Percentiles rank a stretch among this genome's conserved stretches.
phyloP scores from a whole-genome alignment of 2,888 invertebrate genomes.

The Limenitis camilla region DNA sequence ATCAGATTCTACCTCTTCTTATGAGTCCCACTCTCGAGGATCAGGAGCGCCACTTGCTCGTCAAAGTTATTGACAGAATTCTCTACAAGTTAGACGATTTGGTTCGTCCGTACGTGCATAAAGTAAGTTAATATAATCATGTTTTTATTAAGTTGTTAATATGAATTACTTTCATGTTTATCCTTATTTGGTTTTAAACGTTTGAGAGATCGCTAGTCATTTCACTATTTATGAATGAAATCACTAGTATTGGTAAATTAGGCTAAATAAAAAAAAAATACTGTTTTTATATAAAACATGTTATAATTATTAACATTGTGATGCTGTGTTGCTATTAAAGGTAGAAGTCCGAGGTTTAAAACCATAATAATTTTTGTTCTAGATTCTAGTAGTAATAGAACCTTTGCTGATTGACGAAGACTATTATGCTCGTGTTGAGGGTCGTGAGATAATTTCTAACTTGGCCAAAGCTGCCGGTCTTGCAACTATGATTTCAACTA shows the following conservation, averaged over 20 bases:
- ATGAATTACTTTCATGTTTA: not conserved
- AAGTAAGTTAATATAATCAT: conserved; percentile 65
- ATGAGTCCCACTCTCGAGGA: conserved; percentile 99
- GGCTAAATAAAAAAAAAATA: no score
- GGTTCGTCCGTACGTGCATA: conserved; percentile 99
- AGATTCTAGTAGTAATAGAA: conserved; percentile 98
- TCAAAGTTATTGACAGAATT: conserved; percentile 99
- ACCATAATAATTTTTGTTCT: conserved; percentile 17
- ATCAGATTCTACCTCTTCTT: conserved; percentile 98
- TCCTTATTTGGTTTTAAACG: no score
- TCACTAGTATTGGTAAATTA: no score
- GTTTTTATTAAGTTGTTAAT: not conserved
- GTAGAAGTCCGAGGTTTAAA: not conserved
- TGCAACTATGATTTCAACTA: conserved; percentile 99
- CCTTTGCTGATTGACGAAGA: conserved; percentile 99
- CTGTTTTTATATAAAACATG: no score
- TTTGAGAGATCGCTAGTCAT: no score
- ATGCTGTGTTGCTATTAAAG: no score
- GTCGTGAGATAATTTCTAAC: conserved; percentile 99
- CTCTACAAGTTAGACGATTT: conserved; percentile 98
- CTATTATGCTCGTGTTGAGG: conserved; percentile 99
- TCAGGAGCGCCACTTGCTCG: conserved; percentile 98
- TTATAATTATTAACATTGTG: no score
- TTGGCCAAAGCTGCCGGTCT: conserved; percentile 99
- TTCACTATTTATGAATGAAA: no score